Base-by-base conservation (phyloP, 2,797 vertebrate species). In the Peromyscus eremicus region DNA sequence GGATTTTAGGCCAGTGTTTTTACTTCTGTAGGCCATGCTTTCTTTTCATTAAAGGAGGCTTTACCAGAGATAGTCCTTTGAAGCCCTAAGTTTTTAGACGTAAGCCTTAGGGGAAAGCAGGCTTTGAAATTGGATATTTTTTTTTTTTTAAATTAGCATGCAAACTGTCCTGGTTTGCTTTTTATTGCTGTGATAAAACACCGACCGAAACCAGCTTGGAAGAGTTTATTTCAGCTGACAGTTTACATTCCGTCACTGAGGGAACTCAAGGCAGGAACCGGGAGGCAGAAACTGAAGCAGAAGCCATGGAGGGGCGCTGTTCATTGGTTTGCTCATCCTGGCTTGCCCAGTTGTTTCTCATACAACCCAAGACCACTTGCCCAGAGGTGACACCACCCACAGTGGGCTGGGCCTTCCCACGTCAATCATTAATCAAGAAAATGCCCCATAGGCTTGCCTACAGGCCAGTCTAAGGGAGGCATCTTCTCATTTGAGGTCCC, bases 81-180 rank as follows among this genome's bases (percentile, higher is more conserved):
- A 11, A 70, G 71, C 55, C 64, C 7, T 85, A 71, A 84, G 57
- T 49, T 68, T 92, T 91, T 68, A 52, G 68, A 23, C 57, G 40
- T 97, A n/a, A 95, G 75, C 32, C 46, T 60, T 62, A 6, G 46
- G 70, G 17, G 89, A 96, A 91, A 91, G 95, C 68, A 76, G 86
- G 12, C 46, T 88, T 90, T 12, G 66, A 52, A 68, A 49, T 13
- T 70, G 49, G 92, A 62, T 17, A 4, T 88, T 86, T 46, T 70
- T n/a, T 5, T n/a, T 68, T 57, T 29, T 10, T 9, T 3, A 40
- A 55, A 55, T 71, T 87, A 85, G 57, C 5, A 1, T 23, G 49
- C 37, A 60, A 82, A 17, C 55, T 82, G 0, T 40, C n/a, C 57
- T 40, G 14, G 4, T 29, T 83, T 83, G 37, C 25, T 43, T 83